These are phyloP conservation scores for Ephydatia muelleri DNA, from an alignment of 37 sponge, comb jelly and placozoan genomes.

Conservation along the genomic window DNA sequence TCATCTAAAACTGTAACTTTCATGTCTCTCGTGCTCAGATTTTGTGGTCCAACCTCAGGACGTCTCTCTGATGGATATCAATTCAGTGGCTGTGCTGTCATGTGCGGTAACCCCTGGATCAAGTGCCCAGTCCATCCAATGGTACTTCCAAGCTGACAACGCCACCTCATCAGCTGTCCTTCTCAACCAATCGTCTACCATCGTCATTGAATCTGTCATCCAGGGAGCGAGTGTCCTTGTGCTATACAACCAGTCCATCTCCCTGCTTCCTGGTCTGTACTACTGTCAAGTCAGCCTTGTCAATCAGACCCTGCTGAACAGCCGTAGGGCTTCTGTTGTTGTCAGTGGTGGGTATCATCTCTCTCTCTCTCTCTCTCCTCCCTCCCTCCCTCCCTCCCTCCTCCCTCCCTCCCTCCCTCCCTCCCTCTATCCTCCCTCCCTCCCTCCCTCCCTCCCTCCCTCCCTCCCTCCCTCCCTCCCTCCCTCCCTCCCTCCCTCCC, in stretches of 20 bases:
- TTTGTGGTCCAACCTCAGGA: background rate
- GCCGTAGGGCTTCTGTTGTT: background rate
- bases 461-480: too few relatives aligned
- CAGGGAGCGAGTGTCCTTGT: background rate
- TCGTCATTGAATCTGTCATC: background rate
- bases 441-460: too few relatives aligned
- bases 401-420: too few relatives aligned
- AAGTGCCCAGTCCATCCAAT: background rate
- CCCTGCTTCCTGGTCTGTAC: background rate
- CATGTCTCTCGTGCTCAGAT: background rate
- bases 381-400: too few relatives aligned
- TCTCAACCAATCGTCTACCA: background rate
- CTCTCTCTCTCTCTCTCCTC: too few relatives aligned
- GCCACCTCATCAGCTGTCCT: background rate
- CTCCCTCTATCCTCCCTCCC: too few relatives aligned
- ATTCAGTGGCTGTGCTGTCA: background rate
- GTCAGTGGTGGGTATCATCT: background rate
- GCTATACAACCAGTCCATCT: background rate
- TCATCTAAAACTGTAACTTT: too few relatives aligned
- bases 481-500: too few relatives aligned
- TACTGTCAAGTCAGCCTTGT: background rate
- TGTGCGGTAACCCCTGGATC: background rate
- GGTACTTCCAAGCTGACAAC: background rate
- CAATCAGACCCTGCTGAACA: background rate
- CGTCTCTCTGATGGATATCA: background rate